Evolutionary conservation across 1,140 invertebrate genomes (phyloP).

Genomic region (Andricus grossulariae): DNA sequence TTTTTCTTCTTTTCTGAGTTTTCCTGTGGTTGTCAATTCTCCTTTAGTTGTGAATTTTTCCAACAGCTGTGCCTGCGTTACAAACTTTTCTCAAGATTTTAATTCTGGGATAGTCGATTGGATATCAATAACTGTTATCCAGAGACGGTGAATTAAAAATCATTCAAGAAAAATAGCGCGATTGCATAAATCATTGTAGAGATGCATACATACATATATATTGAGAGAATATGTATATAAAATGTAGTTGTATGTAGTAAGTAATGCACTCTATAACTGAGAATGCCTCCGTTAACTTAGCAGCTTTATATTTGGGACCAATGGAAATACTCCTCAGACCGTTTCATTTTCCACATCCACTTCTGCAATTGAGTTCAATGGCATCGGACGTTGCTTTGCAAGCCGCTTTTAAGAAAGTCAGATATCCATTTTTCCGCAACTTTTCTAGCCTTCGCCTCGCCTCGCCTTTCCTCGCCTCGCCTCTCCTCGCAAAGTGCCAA

Average conservation of each 20-base stretch:
- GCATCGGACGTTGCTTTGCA: conserved; percentile 35
- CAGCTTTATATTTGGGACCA: conserved; percentile 40
- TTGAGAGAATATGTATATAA: not conserved
- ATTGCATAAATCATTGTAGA: not conserved
- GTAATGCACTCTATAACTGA: no score
- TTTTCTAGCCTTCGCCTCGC: not conserved
- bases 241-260: not conserved
- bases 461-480: no score
- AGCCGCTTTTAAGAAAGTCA: conserved; percentile 30
- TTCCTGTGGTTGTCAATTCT: no score
- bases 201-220: not conserved
- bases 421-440: conserved; percentile 22
- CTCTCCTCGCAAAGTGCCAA: no score
- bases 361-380: conserved; percentile 37
- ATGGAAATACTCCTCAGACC: not conserved
- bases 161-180: no score
- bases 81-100: no score
- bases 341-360: conserved; percentile 33
- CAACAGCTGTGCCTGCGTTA: no score
- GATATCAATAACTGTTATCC: no score
- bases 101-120: no score
- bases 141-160: no score
- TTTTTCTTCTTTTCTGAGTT: no score
- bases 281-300: not conserved
- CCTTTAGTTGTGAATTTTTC: no score